Evolutionary conservation across 1,140 invertebrate species (phyloP), one percentile per base, ranked within the genome.

Genomic region (Probaryconus sp.): DNA sequence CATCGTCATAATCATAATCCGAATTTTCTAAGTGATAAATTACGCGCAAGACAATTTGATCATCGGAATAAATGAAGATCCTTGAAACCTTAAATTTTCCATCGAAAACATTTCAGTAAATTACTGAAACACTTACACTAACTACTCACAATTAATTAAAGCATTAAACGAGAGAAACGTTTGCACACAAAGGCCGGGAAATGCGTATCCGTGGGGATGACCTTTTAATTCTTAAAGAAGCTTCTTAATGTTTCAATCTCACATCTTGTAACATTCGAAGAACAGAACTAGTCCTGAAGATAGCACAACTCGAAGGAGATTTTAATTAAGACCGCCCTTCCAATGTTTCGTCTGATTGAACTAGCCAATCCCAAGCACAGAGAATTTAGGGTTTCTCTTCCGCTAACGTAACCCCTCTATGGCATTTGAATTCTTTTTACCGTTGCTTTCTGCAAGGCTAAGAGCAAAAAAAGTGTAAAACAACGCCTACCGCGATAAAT

Each of bases 301-400:
- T 78, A 77, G 78, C 63, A 72, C 65, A 58, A 55, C 68, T 77
- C 74, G 76, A 81, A 83, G 77, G 81, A 83, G 83, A 86, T 87
- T 87, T 87, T 88, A 88, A 88, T 87, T 86, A 88, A 87, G 83
- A 77, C 85, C 83, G 85, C 85, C 85, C 81, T 85, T 87, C 81
- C 83, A 84, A 79, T 87, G 85, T 88, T 85, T 80, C 81, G 80
- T 83, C 75, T 83, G 85, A 87, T 88, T 86, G 84, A 84, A 79
- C 60, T 78, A 84, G 79, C 83, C 85, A 86, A 86, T 87, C 77
- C 80, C 45, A 47, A 65, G 79, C 73, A 75, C 69, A 78, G 73
- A 63, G 81, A 84, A 86, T 82, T 86, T 85, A 81, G 79, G 80
- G 80, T 60, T 79, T 78, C 78, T 65, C 65, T 76, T 63, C 40